Evolutionary conservation across 2,797 vertebrate species (phyloP).

Genomic region (Cyclura pinguis): DNA sequence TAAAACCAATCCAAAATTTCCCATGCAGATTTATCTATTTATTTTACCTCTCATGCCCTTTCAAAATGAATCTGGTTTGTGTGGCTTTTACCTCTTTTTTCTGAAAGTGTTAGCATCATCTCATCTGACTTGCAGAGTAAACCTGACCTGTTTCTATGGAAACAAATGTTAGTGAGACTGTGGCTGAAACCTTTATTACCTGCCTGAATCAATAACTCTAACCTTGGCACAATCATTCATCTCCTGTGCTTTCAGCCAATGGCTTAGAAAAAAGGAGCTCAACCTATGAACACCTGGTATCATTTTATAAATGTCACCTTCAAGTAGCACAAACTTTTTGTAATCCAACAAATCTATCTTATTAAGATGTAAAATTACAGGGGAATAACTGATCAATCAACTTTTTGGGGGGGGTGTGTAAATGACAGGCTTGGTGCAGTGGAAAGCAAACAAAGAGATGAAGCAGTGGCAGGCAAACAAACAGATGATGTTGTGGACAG

Average conservation of each 20-base stretch:
- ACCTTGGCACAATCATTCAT: slow-evolving; percentile 54
- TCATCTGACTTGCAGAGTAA: slow-evolving; percentile 48
- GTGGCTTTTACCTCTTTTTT: not conserved
- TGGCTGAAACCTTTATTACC: slow-evolving; percentile 44
- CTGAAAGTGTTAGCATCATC: slow-evolving; percentile 36
- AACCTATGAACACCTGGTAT: slow-evolving; percentile 47
- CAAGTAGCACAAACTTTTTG: slow-evolving; percentile 28
- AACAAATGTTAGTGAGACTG: slow-evolving; percentile 53
- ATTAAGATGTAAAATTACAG: slow-evolving; percentile 1
- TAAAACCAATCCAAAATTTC: not conserved
- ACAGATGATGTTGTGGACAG: not conserved
- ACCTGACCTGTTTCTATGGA: slow-evolving; percentile 61
- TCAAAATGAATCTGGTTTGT: not conserved
- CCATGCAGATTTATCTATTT: not conserved
- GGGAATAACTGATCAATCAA: not conserved
- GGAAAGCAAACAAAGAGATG: slow-evolving; percentile 10
- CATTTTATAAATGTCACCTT: slow-evolving; percentile 55
- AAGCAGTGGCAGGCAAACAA: not conserved
- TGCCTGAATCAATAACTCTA: slow-evolving; percentile 55
- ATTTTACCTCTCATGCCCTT: not conserved
- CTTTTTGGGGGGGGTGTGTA: too few relatives aligned
- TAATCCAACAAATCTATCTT: slow-evolving; percentile 18
- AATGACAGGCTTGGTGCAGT: not conserved
- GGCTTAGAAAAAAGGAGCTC: slow-evolving; percentile 40
- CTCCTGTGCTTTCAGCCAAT: slow-evolving; percentile 49